Evolutionary conservation across 2,113 vertebrate species (phyloP), one percentile per base, ranked within the genome.

Genomic region (Alaudala cheleensis): DNA sequence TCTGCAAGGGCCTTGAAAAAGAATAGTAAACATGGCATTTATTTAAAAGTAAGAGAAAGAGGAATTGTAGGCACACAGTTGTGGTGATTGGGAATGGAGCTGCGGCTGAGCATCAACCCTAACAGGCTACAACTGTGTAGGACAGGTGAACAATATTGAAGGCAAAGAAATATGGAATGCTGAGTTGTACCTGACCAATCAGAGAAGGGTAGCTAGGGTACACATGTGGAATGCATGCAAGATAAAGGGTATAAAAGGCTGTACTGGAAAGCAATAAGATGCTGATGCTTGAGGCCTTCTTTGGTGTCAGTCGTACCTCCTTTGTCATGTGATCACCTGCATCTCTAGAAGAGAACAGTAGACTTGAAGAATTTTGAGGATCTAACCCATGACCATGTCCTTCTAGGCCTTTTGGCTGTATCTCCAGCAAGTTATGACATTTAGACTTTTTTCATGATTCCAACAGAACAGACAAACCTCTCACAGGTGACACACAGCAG

Each of bases 401-500:
- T 76, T 12, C 28, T 69, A 53, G 17, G 15, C 57, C 28, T 90
- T 87, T 26, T 54, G 37, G 26, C 25, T 61, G 3, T 44, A 42
- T 24, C 39, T 53, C 23, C n/a, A 17, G 25, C 21, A 77, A 54
- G 29, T 65, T 69, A 40, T 12, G 37, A 6, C 47, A 45, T 33
- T 76, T 72, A 73, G 39, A 29, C 6, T 4, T 33, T 39, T 53
- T 21, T 33, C 28, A 26, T 13, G 31, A 65, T 47, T 44, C 50
- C 39, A 34, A n/a, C 9, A 56, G 29, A 65, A 37, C 37, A 54
- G 34, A 31, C 42, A 49, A 44, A 70, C 50, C 40, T 8, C 56
- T 18, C 34, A 21, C 39, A 71, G 74, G 29, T 53, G 62, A 22
- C 0, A 0, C 11, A 8, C 29, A 51, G 11, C 21, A 71, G 24